Conservation (phyloP, 2,797 vertebrate genomes). For the Acanthornis magna region DNA sequence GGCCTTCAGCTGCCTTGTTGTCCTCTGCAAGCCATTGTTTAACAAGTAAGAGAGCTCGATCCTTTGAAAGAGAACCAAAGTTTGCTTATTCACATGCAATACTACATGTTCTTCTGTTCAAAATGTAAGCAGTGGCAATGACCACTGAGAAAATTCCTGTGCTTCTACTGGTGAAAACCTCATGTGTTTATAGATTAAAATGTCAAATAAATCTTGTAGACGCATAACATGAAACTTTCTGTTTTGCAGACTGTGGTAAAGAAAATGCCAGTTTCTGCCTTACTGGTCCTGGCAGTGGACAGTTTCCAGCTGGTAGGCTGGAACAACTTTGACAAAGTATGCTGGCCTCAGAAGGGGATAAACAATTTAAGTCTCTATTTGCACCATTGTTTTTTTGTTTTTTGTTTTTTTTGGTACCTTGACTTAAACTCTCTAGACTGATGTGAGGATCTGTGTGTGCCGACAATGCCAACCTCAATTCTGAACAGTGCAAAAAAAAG, state of each 20-base stretch:
- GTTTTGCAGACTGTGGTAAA: not conserved
- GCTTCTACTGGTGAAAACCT: constrained; percentile 54
- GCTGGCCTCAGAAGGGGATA: not conserved
- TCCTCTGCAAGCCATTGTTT: constrained; percentile 81
- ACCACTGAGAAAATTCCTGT: constrained; percentile 48
- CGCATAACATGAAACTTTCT: not conserved
- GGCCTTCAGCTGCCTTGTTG: constrained; percentile 86
- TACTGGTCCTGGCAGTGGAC: not conserved
- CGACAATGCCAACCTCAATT: not conserved
- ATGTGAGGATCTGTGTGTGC: not conserved
- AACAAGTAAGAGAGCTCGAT: not conserved
- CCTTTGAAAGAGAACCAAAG: constrained; percentile 7
- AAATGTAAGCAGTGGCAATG: constrained; percentile 7
- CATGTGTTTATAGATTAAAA: constrained; percentile 52
- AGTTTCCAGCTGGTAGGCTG: not conserved
- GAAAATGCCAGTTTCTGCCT: not conserved
- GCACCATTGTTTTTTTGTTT: not conserved
- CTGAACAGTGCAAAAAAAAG: not conserved
- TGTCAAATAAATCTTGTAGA: constrained; percentile 51
- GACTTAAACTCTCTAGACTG: not conserved
- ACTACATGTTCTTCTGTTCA: not conserved
- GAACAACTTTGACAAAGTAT: not conserved
- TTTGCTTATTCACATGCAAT: constrained; percentile 42
- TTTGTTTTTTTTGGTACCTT: not conserved
- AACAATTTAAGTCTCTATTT: not conserved